Conservation (phyloP, 2,888 invertebrate species). For the Sarcophaga caerulescens region DNA sequence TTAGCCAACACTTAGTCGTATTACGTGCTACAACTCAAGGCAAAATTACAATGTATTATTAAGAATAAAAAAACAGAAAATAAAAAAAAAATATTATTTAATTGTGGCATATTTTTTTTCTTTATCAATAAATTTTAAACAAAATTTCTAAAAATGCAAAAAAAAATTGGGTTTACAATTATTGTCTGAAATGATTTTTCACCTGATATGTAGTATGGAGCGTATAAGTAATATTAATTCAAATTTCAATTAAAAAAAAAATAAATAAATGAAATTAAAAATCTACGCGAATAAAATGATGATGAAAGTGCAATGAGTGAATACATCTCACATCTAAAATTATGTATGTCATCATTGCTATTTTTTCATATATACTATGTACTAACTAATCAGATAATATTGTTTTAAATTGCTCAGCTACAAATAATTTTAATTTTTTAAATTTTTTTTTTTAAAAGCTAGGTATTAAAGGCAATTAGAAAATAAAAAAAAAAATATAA, state of each 20-base stretch:
- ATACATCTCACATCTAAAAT: slow-evolving; percentile 18
- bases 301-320: background rate
- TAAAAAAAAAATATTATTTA: background rate
- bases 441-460: background rate
- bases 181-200: slow-evolving; percentile 4
- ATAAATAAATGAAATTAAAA: background rate
- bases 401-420: slow-evolving; percentile 30
- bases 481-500: background rate
- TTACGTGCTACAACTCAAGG: slow-evolving; percentile 69
- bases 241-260: background rate
- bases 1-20: slow-evolving; percentile 30
- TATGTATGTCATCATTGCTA: slow-evolving; percentile 37
- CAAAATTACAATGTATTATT: slow-evolving; percentile 65
- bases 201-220: slow-evolving; percentile 14
- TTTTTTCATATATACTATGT: slow-evolving; percentile 9
- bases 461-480: background rate
- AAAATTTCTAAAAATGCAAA: background rate
- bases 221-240: slow-evolving; percentile 45
- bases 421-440: too few relatives aligned
- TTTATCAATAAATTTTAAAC: slow-evolving; percentile 18
- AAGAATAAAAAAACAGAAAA: background rate
- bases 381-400: background rate
- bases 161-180: background rate
- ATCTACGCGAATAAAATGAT: background rate
- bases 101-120: slow-evolving; percentile 51